Evolutionary conservation across 2,888 invertebrate species (phyloP).

Genomic region (Macrophya annulata): DNA sequence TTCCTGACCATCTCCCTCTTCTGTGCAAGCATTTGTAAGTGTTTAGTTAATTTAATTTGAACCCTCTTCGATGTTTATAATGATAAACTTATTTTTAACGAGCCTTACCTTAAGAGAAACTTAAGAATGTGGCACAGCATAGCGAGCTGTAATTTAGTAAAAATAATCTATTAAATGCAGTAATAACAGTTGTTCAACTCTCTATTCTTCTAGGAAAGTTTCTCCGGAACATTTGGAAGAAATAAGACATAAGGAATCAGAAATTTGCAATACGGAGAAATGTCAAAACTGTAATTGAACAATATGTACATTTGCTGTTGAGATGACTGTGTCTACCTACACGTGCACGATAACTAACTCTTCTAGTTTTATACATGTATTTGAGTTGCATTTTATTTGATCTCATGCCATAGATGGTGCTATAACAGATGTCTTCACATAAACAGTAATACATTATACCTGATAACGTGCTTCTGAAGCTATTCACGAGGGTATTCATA

Average conservation of each 20-base stretch:
- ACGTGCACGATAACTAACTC: neutral
- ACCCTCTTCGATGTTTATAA: neutral
- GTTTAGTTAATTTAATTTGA: constrained; percentile 27
- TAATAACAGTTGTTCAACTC: neutral
- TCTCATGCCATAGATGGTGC: neutral
- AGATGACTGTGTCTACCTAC: too few relatives aligned
- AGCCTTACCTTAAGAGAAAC: neutral
- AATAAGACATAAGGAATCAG: too few relatives aligned
- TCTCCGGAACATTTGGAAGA: too few relatives aligned
- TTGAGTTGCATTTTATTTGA: neutral
- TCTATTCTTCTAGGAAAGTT: too few relatives aligned
- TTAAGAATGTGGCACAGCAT: neutral
- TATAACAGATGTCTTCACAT: neutral
- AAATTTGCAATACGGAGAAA: too few relatives aligned
- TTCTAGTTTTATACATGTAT: neutral
- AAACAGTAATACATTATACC: neutral
- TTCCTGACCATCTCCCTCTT: constrained; percentile 70
- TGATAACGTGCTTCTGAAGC: neutral
- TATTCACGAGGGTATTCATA: neutral
- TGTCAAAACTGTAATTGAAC: too few relatives aligned
- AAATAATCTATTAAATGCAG: too few relatives aligned
- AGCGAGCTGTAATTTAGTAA: neutral
- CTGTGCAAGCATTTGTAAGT: constrained; percentile 71
- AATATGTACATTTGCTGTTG: too few relatives aligned
- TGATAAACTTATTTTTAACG: neutral